Base-by-base conservation (phyloP, 2,113 vertebrate genomes). In the Lichenostomus cassidix region DNA sequence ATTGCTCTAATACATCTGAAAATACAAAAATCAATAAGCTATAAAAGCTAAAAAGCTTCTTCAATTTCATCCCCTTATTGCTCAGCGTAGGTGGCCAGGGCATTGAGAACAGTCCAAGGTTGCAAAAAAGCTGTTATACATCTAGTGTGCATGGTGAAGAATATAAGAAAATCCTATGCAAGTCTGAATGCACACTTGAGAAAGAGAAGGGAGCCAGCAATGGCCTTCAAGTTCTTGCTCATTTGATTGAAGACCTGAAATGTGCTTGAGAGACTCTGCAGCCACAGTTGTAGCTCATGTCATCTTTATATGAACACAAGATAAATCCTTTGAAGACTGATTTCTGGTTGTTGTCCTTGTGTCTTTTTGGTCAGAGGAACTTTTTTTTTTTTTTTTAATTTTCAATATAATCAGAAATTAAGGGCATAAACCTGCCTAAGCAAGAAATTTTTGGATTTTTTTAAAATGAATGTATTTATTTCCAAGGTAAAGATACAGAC, bases 21-120 rank as follows among this genome's bases (percentile, higher is more conserved):
- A 98, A 98, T 97, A 98, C 89, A 98, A 98, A 98, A 98, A 98
- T 98, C 98, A 98, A 98, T 98, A 98, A 97, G 93, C 92, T 97
- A 97, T 97, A 98, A 98, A 97, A 98, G 92, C 97, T 96, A 97
- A 97, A 98, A 98, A 94, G 89, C 97, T 96, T 92, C 96, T 98
- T 98, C 97, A 97, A 95, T 98, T 98, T 97, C 96, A 93, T 97
- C 73, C 87, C 63, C 75, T 97, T 98, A 97, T 97, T 97, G 83
- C 91, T 95, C 94, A 95, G 73, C 55, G 62, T 97, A 97, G 97
- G 96, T 97, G 97, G 92, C 83, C 89, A 92, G 87, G 50, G 80
- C 83, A 90, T 15, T 24, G 87, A 97, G 95, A 98, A 97, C 90
- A 97, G 97, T 92, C 84, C 95, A 98, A 97, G 94, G 92, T 64